Base-by-base conservation (phyloP, 2,797 vertebrate species). In the Scyliorhinus canicula region DNA sequence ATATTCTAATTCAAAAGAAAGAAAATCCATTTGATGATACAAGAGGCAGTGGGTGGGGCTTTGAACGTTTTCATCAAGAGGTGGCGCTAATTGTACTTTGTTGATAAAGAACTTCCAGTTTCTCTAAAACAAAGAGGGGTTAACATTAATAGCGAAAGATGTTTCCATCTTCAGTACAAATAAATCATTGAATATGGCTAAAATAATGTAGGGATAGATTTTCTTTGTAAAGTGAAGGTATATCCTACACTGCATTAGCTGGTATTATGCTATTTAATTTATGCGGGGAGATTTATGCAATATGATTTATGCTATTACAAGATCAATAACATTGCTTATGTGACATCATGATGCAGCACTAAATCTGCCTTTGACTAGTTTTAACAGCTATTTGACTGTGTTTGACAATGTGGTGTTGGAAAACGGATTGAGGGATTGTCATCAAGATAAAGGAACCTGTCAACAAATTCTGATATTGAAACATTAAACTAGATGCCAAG, bases 401-500 rank as follows among this genome's bases (percentile, higher is more conserved):
- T 90, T 60, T 19, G 55, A 90, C 6, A 2, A 19, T 14, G 0
- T 40, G 16, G n/a, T 60, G 16, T 60, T 6, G 40, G 86, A 90
- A 57, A 55, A 40, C 60, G 55, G 79, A 16, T 60, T 63, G 86
- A 40, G 4, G 0, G 57, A 60, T 60, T 7, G 31, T 21, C 52
- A 55, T 4, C 28, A 19, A 65, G 63, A 65, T 65, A 65, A 65
- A 84, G 44, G 44, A 84, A 84, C 40, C 1, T 47, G 3, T 50
- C 79, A 84, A 84, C 79, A 84, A 84, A 7, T 84, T 84, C 44
- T 74, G 71, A 74, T 84, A 47, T 21, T 84, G 79, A 84, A 84
- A 84, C 19, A 84, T 84, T 84, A 84, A 84, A 47, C 40, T 47
- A 85, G 8, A 52, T 85, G 35, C 31, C 52, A 26, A 85, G 21